These are phyloP conservation scores for Mythimna loreyi DNA, from an alignment of 2,888 invertebrate genomes.

Conservation along the genomic window DNA sequence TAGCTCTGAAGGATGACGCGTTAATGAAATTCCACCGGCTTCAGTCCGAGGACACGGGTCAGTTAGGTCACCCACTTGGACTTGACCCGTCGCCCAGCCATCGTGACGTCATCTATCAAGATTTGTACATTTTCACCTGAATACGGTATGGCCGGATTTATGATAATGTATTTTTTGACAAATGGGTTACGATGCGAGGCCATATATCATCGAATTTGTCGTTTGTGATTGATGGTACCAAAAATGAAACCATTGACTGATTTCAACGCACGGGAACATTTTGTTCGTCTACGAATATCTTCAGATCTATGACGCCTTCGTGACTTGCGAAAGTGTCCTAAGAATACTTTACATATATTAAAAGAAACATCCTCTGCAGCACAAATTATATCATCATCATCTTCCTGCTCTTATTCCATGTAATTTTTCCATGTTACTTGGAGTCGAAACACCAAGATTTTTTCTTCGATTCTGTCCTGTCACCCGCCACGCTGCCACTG, in stretches of 20 bases:
- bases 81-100: conserved; percentile 24
- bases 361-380: too few relatives aligned
- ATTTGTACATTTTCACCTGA: conserved; percentile 37
- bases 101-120: conserved; percentile 46
- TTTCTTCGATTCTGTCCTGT: too few relatives aligned
- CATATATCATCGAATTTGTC: conserved; percentile 34
- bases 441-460: too few relatives aligned
- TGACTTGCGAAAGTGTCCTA: neutral
- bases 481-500: too few relatives aligned
- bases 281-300: neutral
- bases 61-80: conserved; percentile 13
- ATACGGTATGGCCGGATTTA: conserved; percentile 28
- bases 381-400: too few relatives aligned
- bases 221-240: conserved; percentile 23
- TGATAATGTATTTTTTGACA: conserved; percentile 40
- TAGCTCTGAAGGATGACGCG: conserved; percentile 35
- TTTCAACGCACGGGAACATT: neutral
- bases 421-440: too few relatives aligned
- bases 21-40: conserved; percentile 65
- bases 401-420: too few relatives aligned
- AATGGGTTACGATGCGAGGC: conserved; percentile 21
- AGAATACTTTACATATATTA: too few relatives aligned
- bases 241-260: neutral
- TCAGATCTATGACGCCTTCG: neutral
- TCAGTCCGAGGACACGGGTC: conserved; percentile 36